Evolutionary conservation across 2,888 invertebrate species (phyloP).

Genomic region (Drosophila putrida): DNA sequence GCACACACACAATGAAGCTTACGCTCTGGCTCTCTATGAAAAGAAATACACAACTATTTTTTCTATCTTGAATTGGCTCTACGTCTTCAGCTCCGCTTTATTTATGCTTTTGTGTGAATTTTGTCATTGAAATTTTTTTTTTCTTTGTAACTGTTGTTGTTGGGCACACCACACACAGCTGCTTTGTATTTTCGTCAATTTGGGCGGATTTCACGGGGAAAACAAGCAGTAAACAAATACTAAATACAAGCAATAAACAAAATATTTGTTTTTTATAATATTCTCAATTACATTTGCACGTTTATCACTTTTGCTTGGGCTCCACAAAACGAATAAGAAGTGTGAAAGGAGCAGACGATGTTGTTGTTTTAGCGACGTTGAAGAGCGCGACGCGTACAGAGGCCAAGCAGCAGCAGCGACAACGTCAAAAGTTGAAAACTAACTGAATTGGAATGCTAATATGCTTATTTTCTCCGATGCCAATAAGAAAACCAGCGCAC

Average conservation of each 20-base stretch:
- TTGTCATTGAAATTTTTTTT: constrained; percentile 57
- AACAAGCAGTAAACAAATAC: constrained; percentile 15
- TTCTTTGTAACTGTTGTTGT: constrained; percentile 35
- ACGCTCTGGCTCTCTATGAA: constrained; percentile 61
- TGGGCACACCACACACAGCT: constrained; percentile 47
- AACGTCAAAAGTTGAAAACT: constrained; percentile 77
- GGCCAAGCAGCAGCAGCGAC: constrained; percentile 44
- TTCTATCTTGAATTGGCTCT: constrained; percentile 49
- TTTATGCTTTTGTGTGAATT: constrained; percentile 55
- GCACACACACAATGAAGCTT: constrained; percentile 18
- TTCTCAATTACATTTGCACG: constrained; percentile 48
- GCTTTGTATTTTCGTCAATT: constrained; percentile 43
- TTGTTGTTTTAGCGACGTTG: constrained; percentile 38
- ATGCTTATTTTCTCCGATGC: constrained; percentile 73
- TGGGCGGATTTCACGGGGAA: constrained; percentile 18
- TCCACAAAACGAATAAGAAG: constrained; percentile 31
- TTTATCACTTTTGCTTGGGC: constrained; percentile 24
- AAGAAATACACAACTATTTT: constrained; percentile 55
- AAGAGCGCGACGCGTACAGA: constrained; percentile 21
- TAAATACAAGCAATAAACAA: constrained; percentile 23
- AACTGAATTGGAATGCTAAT: constrained; percentile 78
- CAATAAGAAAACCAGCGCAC: constrained; percentile 79
- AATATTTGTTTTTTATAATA: constrained; percentile 42
- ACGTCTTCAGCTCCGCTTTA: constrained; percentile 58
- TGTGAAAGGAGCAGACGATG: constrained; percentile 37